Evolutionary conservation across 2,113 vertebrate species (phyloP), one percentile per base, ranked within the genome.

Genomic region (Hoplias malabaricus): DNA sequence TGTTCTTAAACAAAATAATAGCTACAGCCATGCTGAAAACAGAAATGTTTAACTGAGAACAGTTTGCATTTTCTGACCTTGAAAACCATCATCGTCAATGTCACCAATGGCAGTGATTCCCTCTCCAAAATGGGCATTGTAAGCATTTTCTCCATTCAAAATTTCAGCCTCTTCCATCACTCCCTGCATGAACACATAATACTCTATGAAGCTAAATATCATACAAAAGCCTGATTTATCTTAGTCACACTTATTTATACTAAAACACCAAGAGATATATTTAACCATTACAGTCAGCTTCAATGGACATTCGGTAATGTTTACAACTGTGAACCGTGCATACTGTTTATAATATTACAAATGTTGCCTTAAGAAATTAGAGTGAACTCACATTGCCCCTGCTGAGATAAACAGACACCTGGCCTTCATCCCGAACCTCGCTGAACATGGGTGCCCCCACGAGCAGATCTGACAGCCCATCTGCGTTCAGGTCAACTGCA

Each of bases 361-460:
- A 34, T 50, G 40, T 36, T 25, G 56, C 38, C 9, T 25, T 46
- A n/a, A 13, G 1, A 57, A 6, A 23, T 33, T 43, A 10, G 3
- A 34, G 14, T 72, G 68, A 78, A 98, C 98, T 99, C 90, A 99
- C 98, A 3, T 97, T 98, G 93, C 97, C 98, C 89, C 89, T 93
- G 93, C 95, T 98, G 93, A 98, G 93, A 89, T 95, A 98, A 89
- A 98, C 92, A 65, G 93, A 94, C 87, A 99, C 98, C 90, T 97
- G 96, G 86, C 98, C 97, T 84, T 99, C 98, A 33, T 99, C 98
- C 89, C 97, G 94, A 86, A 97, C 88, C 86, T 95, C 93, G 84
- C 95, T 98, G 91, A 95, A 96, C 96, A 98, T 96, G 87, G 97
- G 98, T 70, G 98, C 96, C 81, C 97, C 98, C 82, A 99, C 97